A percentile compares a stretch with the other conserved stretches of the same genome.
Conservation (phyloP, 2,888 invertebrate species). For the Globia sparganii region DNA sequence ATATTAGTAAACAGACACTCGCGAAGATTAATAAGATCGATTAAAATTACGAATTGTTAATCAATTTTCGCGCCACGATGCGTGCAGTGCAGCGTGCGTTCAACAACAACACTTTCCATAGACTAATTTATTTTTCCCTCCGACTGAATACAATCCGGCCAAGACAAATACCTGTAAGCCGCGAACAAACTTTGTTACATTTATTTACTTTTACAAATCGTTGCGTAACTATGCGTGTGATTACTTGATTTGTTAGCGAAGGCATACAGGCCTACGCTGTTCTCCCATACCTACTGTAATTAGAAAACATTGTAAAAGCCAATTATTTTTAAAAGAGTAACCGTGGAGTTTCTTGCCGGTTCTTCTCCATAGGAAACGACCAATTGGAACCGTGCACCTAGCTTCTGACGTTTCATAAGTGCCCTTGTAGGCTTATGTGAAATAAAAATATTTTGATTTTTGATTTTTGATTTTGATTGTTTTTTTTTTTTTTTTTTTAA, state of each 20-base stretch:
- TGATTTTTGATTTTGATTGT: too few species aligned
- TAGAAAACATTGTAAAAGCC: too few species aligned
- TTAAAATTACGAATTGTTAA: conserved; percentile 58
- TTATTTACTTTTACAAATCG: conserved; percentile 72
- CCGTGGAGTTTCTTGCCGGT: too few species aligned
- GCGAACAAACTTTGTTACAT: conserved; percentile 68
- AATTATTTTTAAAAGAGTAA: too few species aligned
- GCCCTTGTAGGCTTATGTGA: too few species aligned
- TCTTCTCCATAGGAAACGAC: too few species aligned
- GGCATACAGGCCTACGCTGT: too few species aligned
- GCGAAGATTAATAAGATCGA: conserved; percentile 35
- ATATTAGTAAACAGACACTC: conserved; percentile 42
- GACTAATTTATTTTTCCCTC: conserved; percentile 73
- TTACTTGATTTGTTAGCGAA: conserved; percentile 72
- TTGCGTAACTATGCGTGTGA: conserved; percentile 75
- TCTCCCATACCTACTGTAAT: too few species aligned
- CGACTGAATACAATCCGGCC: conserved; percentile 63
- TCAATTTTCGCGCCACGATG: conserved; percentile 69
- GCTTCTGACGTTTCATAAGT: too few species aligned
- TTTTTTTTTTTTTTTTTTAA: conserved; percentile 63
- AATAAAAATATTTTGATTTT: too few species aligned
- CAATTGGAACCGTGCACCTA: too few species aligned
- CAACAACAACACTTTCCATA: conserved; percentile 72
- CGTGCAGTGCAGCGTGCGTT: conserved; percentile 68
- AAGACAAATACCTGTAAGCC: conserved; percentile 72